Base-by-base conservation (phyloP, 2,797 vertebrate species). In the Melopsittacus undulatus region DNA sequence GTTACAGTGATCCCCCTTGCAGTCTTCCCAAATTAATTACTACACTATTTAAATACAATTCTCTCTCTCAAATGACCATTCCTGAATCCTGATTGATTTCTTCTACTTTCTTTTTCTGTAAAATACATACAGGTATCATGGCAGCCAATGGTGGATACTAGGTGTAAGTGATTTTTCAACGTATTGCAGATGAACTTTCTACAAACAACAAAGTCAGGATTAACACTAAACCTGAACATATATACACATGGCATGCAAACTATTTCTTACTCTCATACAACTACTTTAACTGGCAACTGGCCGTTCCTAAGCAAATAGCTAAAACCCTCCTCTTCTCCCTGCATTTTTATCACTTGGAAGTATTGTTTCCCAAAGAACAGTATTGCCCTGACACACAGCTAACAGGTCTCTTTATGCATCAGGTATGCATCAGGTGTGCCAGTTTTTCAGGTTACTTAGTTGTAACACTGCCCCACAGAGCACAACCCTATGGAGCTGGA, bases 401-500 rank as follows among this genome's bases (percentile, higher is more conserved):
- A 17, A 34, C 26, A 16, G 1, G 0, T 51, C 36, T 30, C 52
- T 34, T 56, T 26, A 15, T 3, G n/a, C n/a, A 20, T 57, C 54
- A 57, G 7, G 56, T 59, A 26, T 26, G 57, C 57, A 59, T 26
- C 57, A 73, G 13, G 43, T 21, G n/a, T 9, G 34, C 29, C 14
- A 17, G 29, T 4, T 34, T 46, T 46, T 15, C 34, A 20, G 24
- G 30, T 17, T 48, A n/a, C 51, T 62, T 8, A 21, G 21, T 27
- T 0, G 3, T 7, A 27, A 6, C 23, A 5, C 0, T 9, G 49
- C 22, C 21, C 21, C 66, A 8, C n/a, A 18, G 22, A 48, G 62
- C 74, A 46, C 22, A 89, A 42, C 32, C 27, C 46, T 36, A 14
- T 24, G 15, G 11, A 26, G 45, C 62, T 45, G 67, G 43, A 8